Evolutionary conservation across 1,140 invertebrate genomes (phyloP).

Genomic region (Drosophila varians): DNA sequence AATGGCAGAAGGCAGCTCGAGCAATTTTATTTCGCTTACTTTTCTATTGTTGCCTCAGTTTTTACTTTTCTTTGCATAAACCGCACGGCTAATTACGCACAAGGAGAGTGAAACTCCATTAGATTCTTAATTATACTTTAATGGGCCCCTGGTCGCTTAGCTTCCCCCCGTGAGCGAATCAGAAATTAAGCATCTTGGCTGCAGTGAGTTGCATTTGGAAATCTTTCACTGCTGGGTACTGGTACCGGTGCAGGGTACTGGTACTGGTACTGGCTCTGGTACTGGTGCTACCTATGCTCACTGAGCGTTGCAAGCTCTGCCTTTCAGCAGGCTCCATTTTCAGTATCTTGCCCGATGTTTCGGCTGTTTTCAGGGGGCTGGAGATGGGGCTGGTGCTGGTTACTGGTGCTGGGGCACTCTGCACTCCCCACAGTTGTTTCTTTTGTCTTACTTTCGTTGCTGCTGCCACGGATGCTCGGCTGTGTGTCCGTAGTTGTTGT

Average conservation of each 20-base stretch:
- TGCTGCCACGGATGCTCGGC: conserved; percentile 13
- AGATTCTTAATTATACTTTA: conserved; percentile 80
- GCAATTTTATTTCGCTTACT: conserved; percentile 36
- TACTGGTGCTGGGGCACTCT: conserved; percentile 24
- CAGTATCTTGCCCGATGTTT: conserved; percentile 32
- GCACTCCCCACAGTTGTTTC: conserved; percentile 62
- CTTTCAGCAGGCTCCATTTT: conserved; percentile 51
- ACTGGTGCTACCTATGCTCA: conserved; percentile 38
- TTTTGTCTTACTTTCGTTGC: conserved; percentile 61
- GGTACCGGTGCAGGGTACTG: not conserved
- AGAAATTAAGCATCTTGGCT: conserved; percentile 23
- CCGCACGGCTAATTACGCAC: conserved; percentile 67
- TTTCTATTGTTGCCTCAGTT: conserved; percentile 53
- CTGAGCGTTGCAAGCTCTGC: conserved; percentile 64
- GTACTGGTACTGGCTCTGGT: not conserved
- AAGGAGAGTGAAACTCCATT: conserved; percentile 70
- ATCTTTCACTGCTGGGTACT: conserved; percentile 35
- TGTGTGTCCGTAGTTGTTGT: conserved; percentile 23
- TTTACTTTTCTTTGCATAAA: conserved; percentile 79
- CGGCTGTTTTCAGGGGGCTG: conserved; percentile 30
- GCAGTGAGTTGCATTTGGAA: conserved; percentile 42
- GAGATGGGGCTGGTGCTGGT: too few species aligned
- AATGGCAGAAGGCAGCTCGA: conserved; percentile 11
- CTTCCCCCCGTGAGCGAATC: conserved; percentile 7
- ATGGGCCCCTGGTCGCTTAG: conserved; percentile 32